Evolutionary conservation across 1,140 invertebrate species (phyloP), one percentile per base, ranked within the genome.

Genomic region (Zaprionus kolodkinae): DNA sequence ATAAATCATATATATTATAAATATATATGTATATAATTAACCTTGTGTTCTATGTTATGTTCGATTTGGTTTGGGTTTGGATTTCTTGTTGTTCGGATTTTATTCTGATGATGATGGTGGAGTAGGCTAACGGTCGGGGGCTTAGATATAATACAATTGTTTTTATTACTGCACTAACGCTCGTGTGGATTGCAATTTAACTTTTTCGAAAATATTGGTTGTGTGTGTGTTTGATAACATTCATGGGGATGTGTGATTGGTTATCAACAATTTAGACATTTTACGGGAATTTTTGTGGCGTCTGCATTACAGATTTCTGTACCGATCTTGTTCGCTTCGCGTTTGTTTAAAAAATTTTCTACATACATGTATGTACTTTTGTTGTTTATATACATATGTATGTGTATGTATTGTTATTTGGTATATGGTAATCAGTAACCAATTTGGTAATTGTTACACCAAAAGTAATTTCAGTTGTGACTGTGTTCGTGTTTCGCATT

Each of bases 71-170:
- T 67, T 66, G 12, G 38, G 21, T 57, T 59, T 40, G n/a, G 60
- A 63, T 65, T 69, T 68, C 38, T 66, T 60, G 13, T 55, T 35
- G 13, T 71, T 56, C 11, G 36, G 36, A 45, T 35, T 67, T 78
- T 33, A 7, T 64, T 60, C 27, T 25, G 59, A 6, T n/a, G n/a
- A 38, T 63, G 17, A 48, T 66, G 10, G 48, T 21, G 35, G 36
- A n/a, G n/a, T 7, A 13, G 60, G 59, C 9, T 13, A 27, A 50
- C 15, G 21, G 40, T 25, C 33, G 21, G 52, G 27, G n/a, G 17
- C 84, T 87, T 87, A 87, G 68, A 80, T 87, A 87, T 87, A 84
- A 89, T 87, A 87, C 84, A 87, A 88, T 86, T 88, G 66, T 80
- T 60, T 74, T 88, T 78, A 80, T 87, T 73, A 72, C 63, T 76